Conservation (phyloP, 2,797 vertebrate genomes). For the Sebastes vulpes region DNA sequence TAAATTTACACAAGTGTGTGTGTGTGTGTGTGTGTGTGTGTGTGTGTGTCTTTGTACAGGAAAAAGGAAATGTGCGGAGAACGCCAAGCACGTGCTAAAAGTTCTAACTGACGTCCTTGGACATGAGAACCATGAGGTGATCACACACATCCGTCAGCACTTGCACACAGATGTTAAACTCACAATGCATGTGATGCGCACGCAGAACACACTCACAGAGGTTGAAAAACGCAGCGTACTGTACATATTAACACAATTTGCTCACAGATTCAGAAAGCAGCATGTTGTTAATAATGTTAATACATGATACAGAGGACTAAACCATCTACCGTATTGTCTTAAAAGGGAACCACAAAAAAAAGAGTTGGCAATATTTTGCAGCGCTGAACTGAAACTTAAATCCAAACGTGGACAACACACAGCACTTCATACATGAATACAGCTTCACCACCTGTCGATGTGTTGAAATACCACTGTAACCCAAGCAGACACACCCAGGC, state of each 20-base stretch:
- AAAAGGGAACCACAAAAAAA: not conserved
- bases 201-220: not conserved
- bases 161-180: not conserved
- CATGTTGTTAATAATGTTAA: not conserved
- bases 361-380: not conserved
- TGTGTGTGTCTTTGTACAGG: constrained; percentile 79
- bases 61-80: constrained; percentile 92
- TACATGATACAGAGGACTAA: not conserved
- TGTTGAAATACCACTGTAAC: not conserved
- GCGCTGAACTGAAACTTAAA: not conserved
- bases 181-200: not conserved
- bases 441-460: not conserved
- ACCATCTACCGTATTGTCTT: not conserved
- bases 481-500: not conserved
- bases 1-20: not conserved
- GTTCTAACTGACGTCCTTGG: constrained; percentile 95
- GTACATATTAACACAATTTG: not conserved
- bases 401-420: not conserved
- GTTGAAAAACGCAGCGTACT: not conserved
- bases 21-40: not conserved
- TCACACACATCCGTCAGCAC: constrained; percentile 8
- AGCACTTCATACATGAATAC: not conserved
- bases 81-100: constrained; percentile 90
- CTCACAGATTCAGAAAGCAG: not conserved
- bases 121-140: constrained; percentile 95